phyloP scores from a whole-genome alignment of 2,797 vertebrate genomes.

The Acanthurus lineatus region DNA sequence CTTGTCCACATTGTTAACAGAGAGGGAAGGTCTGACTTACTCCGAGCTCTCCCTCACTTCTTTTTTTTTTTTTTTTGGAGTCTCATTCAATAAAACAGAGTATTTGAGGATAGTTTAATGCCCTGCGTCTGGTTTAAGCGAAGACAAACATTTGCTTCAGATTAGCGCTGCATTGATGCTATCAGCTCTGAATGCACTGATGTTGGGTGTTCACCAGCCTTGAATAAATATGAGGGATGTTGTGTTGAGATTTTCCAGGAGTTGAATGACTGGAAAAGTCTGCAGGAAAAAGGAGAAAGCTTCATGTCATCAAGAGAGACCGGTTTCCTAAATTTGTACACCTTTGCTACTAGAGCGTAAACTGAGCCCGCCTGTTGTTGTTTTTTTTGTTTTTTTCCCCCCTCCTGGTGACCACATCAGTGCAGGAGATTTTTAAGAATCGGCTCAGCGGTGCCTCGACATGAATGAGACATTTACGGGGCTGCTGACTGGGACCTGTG shows the following conservation, averaged over 20 bases:
- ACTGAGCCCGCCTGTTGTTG: conserved; percentile 70
- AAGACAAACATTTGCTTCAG: conserved; percentile 78
- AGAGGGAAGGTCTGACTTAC: conserved; percentile 17
- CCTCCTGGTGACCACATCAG: conserved; percentile 79
- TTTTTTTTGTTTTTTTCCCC: conserved; percentile 31
- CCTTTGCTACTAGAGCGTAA: conserved; percentile 71
- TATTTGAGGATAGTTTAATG: conserved; percentile 52
- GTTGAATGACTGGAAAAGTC: conserved; percentile 69
- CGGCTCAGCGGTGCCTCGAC: conserved; percentile 53
- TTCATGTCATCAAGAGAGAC: conserved; percentile 65
- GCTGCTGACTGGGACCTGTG: conserved; percentile 80
- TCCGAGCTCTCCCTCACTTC: conserved; percentile 32
- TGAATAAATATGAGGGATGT: conserved; percentile 67
- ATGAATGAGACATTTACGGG: conserved; percentile 83
- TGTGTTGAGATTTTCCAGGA: conserved; percentile 78
- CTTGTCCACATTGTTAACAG: conserved; percentile 55
- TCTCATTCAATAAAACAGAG: conserved; percentile 44
- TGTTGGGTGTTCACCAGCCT: conserved; percentile 56
- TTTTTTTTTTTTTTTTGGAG: conserved; percentile 2
- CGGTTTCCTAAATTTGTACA: conserved; percentile 79
- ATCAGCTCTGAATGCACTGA: conserved; percentile 45
- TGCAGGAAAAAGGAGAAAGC: conserved; percentile 57
- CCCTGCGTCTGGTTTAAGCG: conserved; percentile 41
- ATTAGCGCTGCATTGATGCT: conserved; percentile 63
- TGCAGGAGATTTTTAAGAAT: conserved; percentile 69